Conservation (phyloP, 2,113 vertebrate genomes). For the Paradisaea rubra region DNA sequence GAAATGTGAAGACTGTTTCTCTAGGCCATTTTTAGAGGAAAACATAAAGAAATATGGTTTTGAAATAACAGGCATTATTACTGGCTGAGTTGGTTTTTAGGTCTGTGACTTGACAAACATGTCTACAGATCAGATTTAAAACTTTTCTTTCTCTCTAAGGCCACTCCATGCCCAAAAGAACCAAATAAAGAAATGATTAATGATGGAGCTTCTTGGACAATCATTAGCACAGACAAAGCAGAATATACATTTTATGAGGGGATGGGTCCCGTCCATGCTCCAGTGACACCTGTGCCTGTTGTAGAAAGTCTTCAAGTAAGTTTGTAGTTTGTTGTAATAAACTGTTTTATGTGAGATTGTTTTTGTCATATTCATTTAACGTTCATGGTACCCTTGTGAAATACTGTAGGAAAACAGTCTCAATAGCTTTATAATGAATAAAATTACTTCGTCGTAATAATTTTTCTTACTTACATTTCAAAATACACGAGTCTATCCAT, state of each 20-base stretch:
- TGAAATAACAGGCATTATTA: background rate
- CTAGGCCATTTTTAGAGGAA: background rate
- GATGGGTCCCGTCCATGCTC: constrained; percentile 95
- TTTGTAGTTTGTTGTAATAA: background rate
- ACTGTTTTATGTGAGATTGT: background rate
- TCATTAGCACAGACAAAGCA: constrained; percentile 99
- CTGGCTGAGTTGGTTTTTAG: background rate
- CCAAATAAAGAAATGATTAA: constrained; percentile 99
- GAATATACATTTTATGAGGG: constrained; percentile 99
- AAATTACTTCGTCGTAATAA: background rate
- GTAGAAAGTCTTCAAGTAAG: constrained; percentile 98
- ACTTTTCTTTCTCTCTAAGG: constrained; percentile 69
- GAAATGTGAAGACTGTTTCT: background rate
- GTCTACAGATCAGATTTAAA: background rate
- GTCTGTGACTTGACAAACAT: background rate
- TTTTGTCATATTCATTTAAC: background rate
- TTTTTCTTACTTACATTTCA: background rate
- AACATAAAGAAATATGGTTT: background rate
- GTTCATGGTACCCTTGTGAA: background rate
- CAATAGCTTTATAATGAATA: background rate
- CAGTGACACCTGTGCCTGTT: constrained; percentile 97
- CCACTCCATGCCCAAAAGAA: constrained; percentile 99
- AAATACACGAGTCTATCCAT: background rate
- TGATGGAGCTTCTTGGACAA: constrained; percentile 99
- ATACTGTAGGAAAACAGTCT: background rate